These are phyloP conservation scores for Capitulum mitella DNA, from an alignment of 2,888 invertebrate genomes.

Conservation along the genomic window DNA sequence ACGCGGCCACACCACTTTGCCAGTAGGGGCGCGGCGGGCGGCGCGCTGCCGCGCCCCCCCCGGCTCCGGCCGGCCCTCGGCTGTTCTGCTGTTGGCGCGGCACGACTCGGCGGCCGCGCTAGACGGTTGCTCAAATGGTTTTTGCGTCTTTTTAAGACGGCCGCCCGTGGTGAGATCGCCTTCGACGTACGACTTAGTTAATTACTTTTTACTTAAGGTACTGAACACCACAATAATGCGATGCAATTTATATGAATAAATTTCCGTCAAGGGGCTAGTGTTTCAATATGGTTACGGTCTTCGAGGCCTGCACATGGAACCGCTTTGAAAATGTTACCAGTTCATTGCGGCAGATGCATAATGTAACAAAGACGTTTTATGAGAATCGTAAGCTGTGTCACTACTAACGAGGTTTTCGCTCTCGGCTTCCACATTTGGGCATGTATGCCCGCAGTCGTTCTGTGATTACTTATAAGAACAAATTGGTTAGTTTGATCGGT, in stretches of 20 bases:
- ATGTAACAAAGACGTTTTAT: too few species aligned
- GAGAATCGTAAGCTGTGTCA: too few species aligned
- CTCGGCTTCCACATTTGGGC: too few species aligned
- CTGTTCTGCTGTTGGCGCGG: neutral
- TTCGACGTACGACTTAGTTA: neutral
- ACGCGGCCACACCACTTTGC: neutral
- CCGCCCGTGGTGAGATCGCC: neutral
- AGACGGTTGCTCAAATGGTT: slow-evolving; percentile 1
- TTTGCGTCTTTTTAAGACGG: slow-evolving; percentile 1
- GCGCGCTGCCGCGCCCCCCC: neutral
- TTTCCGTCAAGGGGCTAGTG: neutral
- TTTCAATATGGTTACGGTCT: too few species aligned
- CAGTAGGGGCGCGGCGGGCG: neutral
- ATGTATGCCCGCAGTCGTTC: too few species aligned
- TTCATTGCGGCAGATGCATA: too few species aligned
- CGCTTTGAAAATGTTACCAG: too few species aligned
- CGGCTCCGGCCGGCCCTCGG: neutral
- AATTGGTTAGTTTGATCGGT: too few species aligned
- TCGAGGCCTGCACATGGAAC: too few species aligned
- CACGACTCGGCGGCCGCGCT: neutral
- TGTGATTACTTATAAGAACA: too few species aligned
- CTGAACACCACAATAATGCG: slow-evolving; percentile 2
- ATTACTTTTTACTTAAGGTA: slow-evolving; percentile 13
- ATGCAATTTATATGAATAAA: slow-evolving; percentile 18
- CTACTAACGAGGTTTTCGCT: too few species aligned